phyloP scores from a whole-genome alignment of 2,797 vertebrate species.

The Schizopygopsis malacanthus region DNA sequence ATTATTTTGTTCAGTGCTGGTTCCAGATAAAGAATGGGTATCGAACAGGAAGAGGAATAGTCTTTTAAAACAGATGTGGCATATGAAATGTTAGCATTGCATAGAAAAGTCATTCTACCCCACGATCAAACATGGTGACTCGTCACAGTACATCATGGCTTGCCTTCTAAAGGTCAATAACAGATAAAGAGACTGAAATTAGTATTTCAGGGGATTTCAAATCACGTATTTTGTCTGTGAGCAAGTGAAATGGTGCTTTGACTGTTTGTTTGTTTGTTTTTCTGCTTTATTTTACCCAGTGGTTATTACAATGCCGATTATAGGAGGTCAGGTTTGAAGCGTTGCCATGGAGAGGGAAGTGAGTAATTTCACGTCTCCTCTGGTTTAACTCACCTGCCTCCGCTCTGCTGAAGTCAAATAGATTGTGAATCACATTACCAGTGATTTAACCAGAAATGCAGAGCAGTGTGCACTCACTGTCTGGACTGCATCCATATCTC shows the following conservation, averaged over 20 bases:
- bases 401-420: constrained; percentile 53
- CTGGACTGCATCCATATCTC: constrained; percentile 31
- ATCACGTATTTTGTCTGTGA: not conserved
- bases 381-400: constrained; percentile 39
- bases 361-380: constrained; percentile 54
- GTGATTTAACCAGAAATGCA: constrained; percentile 52
- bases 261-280: not conserved
- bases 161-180: constrained; percentile 32
- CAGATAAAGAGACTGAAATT: constrained; percentile 3
- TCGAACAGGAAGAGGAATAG: not conserved
- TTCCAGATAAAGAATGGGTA: not conserved
- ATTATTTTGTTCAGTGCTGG: not conserved
- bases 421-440: constrained; percentile 57
- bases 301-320: constrained; percentile 68
- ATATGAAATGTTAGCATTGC: constrained; percentile 16
- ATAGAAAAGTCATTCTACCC: constrained; percentile 5
- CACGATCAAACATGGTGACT: constrained; percentile 14
- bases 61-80: constrained; percentile 11
- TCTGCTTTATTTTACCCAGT: constrained; percentile 27
- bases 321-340: constrained; percentile 71
- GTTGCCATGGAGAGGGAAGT: constrained; percentile 72
- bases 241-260: not conserved
- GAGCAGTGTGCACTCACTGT: constrained; percentile 27
- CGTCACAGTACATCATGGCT: not conserved
- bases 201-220: constrained; percentile 11